Base-by-base conservation (phyloP, 2,888 invertebrate species). In the Harpalus rubripes region DNA sequence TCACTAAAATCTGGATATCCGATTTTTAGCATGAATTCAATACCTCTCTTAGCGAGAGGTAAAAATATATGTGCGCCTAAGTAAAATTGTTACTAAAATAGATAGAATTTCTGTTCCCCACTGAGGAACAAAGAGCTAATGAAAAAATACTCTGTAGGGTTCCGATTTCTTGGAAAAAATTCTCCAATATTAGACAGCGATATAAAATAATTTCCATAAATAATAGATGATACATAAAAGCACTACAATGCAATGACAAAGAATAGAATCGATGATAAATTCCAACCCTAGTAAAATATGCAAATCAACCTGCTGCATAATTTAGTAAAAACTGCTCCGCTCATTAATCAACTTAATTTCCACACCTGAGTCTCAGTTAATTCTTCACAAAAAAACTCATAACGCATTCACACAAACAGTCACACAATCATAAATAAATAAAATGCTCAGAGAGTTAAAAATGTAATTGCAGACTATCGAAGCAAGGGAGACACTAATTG, bases 401-500 rank as follows among this genome's bases (percentile, higher is more conserved):
- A 32, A 81, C 63, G 56, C 58, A 61, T 63, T 15, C 61, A 61
- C n/a, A 81, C 39, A 39, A 39, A 81, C 80, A 81, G 15, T 52
- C 41, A 26, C 59, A 79, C 79, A 61, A 79, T 61, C 79, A 79
- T 79, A 79, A 79, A 79, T 79, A 79, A 61, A 79, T 74, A 44
- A 74, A 74, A 44, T 41, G 68, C 41, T 18, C 41, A 56, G 12
- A 78, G 58, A 26, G 76, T 83, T 76, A 83, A 83, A 83, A 83
- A 63, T 58, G 68, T 85, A 85, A 85, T 85, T 80, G 79, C 72
- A 56, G 85, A 7, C 39, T 84, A 84, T 84, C 84, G 41, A 22
- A 15, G 39, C 79, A 41, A 7, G 39, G 7, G 10, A 32, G 84
- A 85, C 84, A 80, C 80, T 85, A 85, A 85, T 85, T 85, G 80